Evolutionary conservation across 1,140 invertebrate genomes (phyloP), one percentile per base, ranked within the genome.

Genomic region (Dinoponera quadriceps): DNA sequence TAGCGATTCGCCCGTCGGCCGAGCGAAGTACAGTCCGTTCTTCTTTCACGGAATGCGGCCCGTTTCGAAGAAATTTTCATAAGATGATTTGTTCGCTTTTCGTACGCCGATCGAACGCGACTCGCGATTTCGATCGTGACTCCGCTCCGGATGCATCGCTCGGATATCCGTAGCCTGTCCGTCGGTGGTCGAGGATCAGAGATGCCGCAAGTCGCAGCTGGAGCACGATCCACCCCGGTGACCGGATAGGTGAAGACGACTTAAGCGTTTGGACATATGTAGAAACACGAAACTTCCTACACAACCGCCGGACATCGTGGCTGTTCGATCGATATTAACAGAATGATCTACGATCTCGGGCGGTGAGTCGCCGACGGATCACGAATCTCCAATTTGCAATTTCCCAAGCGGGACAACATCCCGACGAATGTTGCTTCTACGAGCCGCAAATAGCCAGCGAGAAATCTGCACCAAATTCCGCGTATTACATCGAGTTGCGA

Each of bases 201-300:
- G 75, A 74, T 20, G 25, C 77, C 86, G 80, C 84, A 60, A 81
- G 73, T 5, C 51, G 33, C 86, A 88, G 83, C 87, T 88, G 86
- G 82, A 51, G 54, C 83, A 80, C 38, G 74, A 68, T 75, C 33
- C 55, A 18, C 57, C 74, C 74, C 62, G 49, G 44, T 22, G 55
- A 63, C 55, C 72, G 78, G 78, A 85, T 72, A 77, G 80, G 74
- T 88, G 87, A 89, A 84, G 81, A 89, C 54, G 73, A 75, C 74
- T 87, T 89, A 88, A 92, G 85, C 91, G 87, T 74, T 84, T 74
- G 74, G 82, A 91, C 93, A 93, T 89, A 89, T 92, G 92, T 93
- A 90, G 89, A 90, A 92, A 93, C 91, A 91, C 59, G 92, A 90
- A 90, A 93, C 86, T 68, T 33, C 29, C 29, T 5, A 33, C 85